phyloP scores from a whole-genome alignment of 2,797 vertebrate genomes.

The Pitangus sulphuratus region DNA sequence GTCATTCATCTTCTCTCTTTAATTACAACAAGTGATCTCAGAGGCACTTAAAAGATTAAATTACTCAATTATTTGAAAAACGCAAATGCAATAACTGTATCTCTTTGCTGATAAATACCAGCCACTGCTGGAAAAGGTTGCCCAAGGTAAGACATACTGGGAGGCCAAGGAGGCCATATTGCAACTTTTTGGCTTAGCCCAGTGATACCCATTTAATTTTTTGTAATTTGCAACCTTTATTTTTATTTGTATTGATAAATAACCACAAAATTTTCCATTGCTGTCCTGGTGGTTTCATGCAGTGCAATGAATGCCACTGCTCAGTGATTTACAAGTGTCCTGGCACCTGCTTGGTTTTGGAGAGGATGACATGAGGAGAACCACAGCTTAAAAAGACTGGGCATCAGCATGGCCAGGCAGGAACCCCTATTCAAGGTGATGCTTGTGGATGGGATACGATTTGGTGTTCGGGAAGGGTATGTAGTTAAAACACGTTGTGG shows the following conservation, averaged over 20 bases:
- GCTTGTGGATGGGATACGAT: not conserved
- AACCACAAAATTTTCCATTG: not conserved
- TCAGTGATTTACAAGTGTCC: not conserved
- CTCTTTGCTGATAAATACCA: constrained; percentile 56
- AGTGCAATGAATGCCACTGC: not conserved
- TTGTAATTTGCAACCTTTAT: not conserved
- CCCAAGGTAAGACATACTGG: not conserved
- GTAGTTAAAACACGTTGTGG: not conserved
- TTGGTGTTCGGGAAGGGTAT: not conserved
- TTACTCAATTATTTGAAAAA: constrained; percentile 59
- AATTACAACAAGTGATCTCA: constrained; percentile 61
- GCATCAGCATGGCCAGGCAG: not conserved
- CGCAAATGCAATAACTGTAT: constrained; percentile 44
- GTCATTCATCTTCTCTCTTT: constrained; percentile 59
- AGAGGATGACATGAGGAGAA: not conserved
- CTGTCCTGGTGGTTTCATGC: not conserved
- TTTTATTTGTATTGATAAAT: not conserved
- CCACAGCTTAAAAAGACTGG: not conserved
- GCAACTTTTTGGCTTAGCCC: not conserved
- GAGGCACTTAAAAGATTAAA: constrained; percentile 67
- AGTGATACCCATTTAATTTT: not conserved
- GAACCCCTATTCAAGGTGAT: fast-evolving
- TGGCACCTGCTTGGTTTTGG: not conserved
- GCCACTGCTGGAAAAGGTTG: constrained; percentile 14
- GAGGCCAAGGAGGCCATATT: not conserved